Evolutionary conservation across 1,140 invertebrate species (phyloP).

Genomic region (Aporrectodea caliginosa): DNA sequence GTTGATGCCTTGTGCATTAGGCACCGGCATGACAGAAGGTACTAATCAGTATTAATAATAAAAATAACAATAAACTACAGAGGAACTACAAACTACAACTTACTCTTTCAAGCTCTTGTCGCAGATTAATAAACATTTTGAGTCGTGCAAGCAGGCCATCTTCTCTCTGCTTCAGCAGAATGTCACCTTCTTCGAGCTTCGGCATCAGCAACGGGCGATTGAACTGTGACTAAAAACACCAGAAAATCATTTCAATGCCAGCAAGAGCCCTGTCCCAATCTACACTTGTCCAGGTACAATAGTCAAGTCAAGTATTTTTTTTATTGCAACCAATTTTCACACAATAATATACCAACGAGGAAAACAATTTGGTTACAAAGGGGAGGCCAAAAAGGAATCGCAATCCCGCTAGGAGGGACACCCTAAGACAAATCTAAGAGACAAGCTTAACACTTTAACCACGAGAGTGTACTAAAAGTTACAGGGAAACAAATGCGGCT

Average conservation of each 20-base stretch:
- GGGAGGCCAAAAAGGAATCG: too few species aligned
- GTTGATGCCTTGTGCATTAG: too few species aligned
- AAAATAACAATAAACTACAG: slow-evolving; percentile 23
- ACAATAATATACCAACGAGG: too few species aligned
- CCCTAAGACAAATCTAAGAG: not conserved
- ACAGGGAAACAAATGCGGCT: too few species aligned
- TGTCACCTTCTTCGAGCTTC: slow-evolving; percentile 70
- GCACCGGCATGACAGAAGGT: too few species aligned
- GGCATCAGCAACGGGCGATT: slow-evolving; percentile 78
- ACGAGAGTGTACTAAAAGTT: too few species aligned
- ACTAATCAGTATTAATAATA: too few species aligned
- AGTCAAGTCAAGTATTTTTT: too few species aligned
- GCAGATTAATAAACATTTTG: slow-evolving; percentile 90
- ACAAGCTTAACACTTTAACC: not conserved
- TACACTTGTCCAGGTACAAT: not conserved
- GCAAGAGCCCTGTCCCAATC: not conserved
- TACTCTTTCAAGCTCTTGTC: slow-evolving; percentile 88
- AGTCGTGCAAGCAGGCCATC: slow-evolving; percentile 80
- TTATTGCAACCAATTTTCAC: too few species aligned
- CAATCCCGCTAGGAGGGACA: too few species aligned
- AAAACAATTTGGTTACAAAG: too few species aligned
- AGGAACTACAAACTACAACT: slow-evolving; percentile 36
- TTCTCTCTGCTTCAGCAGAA: slow-evolving; percentile 63
- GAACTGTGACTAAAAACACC: slow-evolving; percentile 64
- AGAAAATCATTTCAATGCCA: slow-evolving; percentile 22